Percentiles rank a stretch among this genome's conserved stretches.
These are phyloP conservation scores for Metaphire vulgaris DNA, from an alignment of 1,140 invertebrate species.

Conservation along the genomic window DNA sequence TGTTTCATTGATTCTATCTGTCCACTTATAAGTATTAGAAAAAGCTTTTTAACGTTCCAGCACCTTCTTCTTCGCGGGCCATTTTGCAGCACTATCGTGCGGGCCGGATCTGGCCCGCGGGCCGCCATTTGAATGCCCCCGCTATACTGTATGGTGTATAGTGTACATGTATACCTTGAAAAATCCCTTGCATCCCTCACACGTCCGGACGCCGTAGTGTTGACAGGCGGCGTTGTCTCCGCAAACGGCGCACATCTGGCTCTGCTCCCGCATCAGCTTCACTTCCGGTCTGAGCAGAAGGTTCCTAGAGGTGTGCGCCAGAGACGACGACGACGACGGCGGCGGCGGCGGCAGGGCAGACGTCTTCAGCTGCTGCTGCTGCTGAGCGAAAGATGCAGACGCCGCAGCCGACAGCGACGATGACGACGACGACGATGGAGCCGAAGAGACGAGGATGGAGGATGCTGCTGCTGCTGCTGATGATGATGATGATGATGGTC, in stretches of 20 bases:
- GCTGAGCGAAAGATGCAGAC: neutral
- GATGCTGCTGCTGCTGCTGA: neutral
- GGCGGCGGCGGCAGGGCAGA: neutral
- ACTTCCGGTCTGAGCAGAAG: neutral
- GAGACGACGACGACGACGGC: neutral
- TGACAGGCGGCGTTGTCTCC: slow-evolving; percentile 97
- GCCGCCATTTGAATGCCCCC: too few relatives aligned
- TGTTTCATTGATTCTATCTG: too few relatives aligned
- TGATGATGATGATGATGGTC: too few relatives aligned
- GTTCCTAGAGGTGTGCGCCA: neutral
- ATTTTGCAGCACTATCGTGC: too few relatives aligned
- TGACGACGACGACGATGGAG: neutral
- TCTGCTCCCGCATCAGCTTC: slow-evolving; percentile 35
- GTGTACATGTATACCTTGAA: slow-evolving; percentile 59
- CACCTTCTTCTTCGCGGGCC: too few relatives aligned
- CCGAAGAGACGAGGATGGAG: neutral
- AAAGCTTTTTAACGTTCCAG: too few relatives aligned
- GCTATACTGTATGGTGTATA: too few relatives aligned
- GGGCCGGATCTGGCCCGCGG: too few relatives aligned
- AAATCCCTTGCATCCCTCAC: slow-evolving; percentile 87
- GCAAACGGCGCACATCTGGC: slow-evolving; percentile 88
- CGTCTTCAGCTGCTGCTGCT: too few relatives aligned
- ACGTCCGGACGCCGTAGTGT: slow-evolving; percentile 93
- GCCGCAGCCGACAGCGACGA: neutral
- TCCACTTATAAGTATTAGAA: too few relatives aligned